A percentile compares a stretch with the other conserved stretches of the same genome.
Conservation (phyloP, 2,888 invertebrate genomes). For the Seira sanloemensis region DNA sequence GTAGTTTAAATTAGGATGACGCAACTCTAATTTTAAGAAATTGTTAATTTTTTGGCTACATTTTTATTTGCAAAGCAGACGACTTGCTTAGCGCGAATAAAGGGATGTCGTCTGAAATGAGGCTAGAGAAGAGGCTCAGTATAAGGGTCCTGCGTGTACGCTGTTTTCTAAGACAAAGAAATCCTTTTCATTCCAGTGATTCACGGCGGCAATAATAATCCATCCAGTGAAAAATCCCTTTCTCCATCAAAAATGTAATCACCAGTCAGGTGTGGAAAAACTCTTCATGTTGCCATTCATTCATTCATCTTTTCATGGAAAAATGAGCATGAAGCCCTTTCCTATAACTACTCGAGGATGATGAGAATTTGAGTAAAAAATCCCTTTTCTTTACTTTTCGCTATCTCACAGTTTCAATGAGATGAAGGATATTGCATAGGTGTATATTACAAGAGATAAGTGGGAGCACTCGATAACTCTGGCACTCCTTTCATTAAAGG, state of each 20-base stretch:
- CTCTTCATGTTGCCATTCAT: background rate
- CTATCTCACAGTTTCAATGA: background rate
- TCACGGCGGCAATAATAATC: background rate
- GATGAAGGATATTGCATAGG: background rate
- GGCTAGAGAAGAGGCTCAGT: no score
- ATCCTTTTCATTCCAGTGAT: no score
- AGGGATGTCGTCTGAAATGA: no score
- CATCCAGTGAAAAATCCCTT: background rate
- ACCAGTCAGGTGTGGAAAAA: conserved; percentile 1
- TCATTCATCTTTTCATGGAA: background rate
- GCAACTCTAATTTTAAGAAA: no score
- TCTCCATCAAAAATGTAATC: background rate
- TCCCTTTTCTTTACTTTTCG: background rate
- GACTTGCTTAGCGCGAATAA: no score
- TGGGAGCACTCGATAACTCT: background rate
- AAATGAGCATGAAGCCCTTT: background rate
- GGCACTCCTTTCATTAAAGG: background rate
- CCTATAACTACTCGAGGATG: background rate
- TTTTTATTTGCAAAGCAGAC: no score
- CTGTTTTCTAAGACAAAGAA: no score
- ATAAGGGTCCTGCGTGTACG: no score
- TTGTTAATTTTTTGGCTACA: no score
- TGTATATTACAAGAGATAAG: background rate
- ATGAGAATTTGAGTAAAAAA: background rate
- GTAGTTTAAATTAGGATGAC: no score